Evolutionary conservation across 1,140 invertebrate species (phyloP).

Genomic region (Aricia agestis): DNA sequence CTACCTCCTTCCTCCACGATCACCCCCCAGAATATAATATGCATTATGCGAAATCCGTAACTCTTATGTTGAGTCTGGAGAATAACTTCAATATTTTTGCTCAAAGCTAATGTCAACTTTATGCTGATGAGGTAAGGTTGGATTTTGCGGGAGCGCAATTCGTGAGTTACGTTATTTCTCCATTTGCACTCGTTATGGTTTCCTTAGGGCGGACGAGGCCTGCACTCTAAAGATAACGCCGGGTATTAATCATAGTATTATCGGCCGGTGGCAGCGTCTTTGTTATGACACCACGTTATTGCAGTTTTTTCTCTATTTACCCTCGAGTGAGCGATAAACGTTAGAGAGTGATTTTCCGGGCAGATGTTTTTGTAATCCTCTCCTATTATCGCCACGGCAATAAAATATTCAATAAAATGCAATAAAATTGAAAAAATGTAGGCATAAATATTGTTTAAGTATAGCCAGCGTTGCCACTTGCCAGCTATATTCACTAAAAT

Average conservation of each 20-base stretch:
- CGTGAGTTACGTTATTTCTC: slow-evolving; percentile 24
- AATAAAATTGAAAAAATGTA: neutral
- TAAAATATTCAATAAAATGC: slow-evolving; percentile 51
- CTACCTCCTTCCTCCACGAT: slow-evolving; percentile 8
- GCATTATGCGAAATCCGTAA: slow-evolving; percentile 75
- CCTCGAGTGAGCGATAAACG: slow-evolving; percentile 61
- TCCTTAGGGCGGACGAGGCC: slow-evolving; percentile 48
- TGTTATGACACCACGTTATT: slow-evolving; percentile 74
- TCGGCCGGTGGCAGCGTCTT: slow-evolving; percentile 64
- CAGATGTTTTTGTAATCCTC: slow-evolving; percentile 71
- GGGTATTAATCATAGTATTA: slow-evolving; percentile 75
- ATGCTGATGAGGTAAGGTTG: neutral
- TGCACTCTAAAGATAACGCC: slow-evolving; percentile 73
- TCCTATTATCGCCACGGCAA: slow-evolving; percentile 45
- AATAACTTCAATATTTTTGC: slow-evolving; percentile 48
- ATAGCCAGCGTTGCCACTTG: neutral
- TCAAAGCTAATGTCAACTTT: slow-evolving; percentile 10
- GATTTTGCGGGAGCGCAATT: neutral
- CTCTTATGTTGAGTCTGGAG: slow-evolving; percentile 58
- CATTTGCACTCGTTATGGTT: slow-evolving; percentile 24
- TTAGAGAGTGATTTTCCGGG: slow-evolving; percentile 71
- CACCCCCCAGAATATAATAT: slow-evolving; percentile 61
- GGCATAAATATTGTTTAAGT: neutral
- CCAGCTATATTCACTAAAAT: neutral
- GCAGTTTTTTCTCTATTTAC: slow-evolving; percentile 72